Evolutionary conservation across 2,888 invertebrate species (phyloP), one percentile per base, ranked within the genome.

Genomic region (Sipunculus nudus): DNA sequence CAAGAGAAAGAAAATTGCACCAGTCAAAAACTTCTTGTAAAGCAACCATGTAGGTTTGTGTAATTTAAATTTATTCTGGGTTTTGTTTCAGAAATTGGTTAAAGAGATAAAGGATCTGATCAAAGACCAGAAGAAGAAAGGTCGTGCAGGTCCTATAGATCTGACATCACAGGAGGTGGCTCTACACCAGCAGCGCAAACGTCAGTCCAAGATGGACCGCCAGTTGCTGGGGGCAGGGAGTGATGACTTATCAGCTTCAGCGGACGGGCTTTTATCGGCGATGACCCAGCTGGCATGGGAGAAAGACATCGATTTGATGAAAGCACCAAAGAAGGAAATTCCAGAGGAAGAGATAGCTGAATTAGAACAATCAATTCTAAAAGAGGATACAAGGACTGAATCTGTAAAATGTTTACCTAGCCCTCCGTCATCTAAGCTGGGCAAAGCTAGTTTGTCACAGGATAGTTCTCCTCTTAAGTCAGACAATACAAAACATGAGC

Each of bases 271-370:
- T 13, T 38, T 72, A 19, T 60, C 73, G 23, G 81, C 82, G 2
- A 70, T 83, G 25, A 73, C 74, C 31, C 65, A 63, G 40, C 90
- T 94, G 87, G 90, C 92, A 0, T 92, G 92, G 83, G 90, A 92
- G 10, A 89, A 89, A 71, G 92, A 94, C 78, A 85, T 91, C 59
- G 89, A 82, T 62, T 71, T 84, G 31, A 50, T 49, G 16, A 65
- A 54, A 41, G 60, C 32, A 19, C 8, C 26, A 16, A 29, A 32
- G 21, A 29, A 52, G 21, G 25, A 31, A n/a, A 47, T 56, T n/a
- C 16, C 21, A 6, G 56, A 56, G 43, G 56, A 25, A 4, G 45
- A 43, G 13, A 26, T 16, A 6, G 31, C n/a, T n/a, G n/a, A n/a
- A n/a, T n/a, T n/a, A n/a, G n/a, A n/a, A n/a, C n/a, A n/a, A n/a